phyloP scores from a whole-genome alignment of 2,888 invertebrate genomes.

The Hedya salicella region DNA sequence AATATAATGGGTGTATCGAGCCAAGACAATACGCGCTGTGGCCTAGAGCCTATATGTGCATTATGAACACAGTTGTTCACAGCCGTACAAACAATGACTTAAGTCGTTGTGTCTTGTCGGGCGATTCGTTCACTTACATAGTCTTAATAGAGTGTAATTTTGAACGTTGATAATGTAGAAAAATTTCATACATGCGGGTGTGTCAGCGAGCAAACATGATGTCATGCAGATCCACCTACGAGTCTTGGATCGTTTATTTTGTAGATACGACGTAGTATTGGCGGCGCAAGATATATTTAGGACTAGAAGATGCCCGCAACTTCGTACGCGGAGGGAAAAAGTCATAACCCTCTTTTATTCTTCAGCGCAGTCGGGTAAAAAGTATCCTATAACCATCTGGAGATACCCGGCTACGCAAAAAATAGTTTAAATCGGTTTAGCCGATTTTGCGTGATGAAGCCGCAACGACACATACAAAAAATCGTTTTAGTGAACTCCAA shows the following conservation, averaged over 20 bases:
- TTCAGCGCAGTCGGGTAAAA: too few species aligned
- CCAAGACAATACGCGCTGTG: slow-evolving; percentile 15
- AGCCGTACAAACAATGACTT: neutral
- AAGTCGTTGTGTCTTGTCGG: neutral
- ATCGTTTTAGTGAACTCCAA: too few species aligned
- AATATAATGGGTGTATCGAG: slow-evolving; percentile 2
- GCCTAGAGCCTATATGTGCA: slow-evolving; percentile 22
- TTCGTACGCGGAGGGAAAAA: too few species aligned
- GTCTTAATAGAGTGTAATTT: slow-evolving; percentile 5
- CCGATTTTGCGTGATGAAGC: too few species aligned
- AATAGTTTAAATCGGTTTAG: too few species aligned
- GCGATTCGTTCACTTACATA: neutral
- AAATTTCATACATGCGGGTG: slow-evolving; percentile 16
- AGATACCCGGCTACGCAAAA: too few species aligned
- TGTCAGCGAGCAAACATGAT: slow-evolving; percentile 56
- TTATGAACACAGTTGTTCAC: slow-evolving; percentile 30
- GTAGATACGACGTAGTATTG: slow-evolving; percentile 25
- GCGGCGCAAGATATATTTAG: slow-evolving; percentile 13
- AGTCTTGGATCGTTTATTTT: slow-evolving; percentile 45
- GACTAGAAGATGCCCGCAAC: too few species aligned
- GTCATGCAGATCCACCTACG: slow-evolving; percentile 68
- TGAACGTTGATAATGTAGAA: neutral
- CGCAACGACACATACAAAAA: too few species aligned
- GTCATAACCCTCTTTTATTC: too few species aligned
- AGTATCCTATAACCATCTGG: too few species aligned